A percentile compares a stretch with the other conserved stretches of the same genome.
Conservation (phyloP, 1,140 invertebrate genomes). For the Notospermus geniculatus region DNA sequence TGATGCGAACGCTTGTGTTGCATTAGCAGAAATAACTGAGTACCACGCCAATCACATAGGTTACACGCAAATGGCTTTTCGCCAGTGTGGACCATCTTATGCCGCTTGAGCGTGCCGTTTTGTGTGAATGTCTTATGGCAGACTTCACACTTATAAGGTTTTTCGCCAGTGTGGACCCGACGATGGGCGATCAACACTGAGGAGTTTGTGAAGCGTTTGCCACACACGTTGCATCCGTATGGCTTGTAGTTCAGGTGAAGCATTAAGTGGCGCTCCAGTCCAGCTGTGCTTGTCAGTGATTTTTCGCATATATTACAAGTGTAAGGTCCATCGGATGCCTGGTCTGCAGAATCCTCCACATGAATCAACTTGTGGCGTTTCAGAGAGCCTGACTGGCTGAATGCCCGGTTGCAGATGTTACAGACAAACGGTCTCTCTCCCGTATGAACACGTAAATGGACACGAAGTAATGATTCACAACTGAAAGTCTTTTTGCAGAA, state of each 20-base stretch:
- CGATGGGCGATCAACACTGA: conserved; percentile 29
- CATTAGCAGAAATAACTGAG: no score
- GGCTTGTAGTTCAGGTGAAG: conserved; percentile 19
- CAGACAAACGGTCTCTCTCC: conserved; percentile 50
- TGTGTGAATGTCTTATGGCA: conserved; percentile 86
- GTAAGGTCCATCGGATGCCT: background rate
- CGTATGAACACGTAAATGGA: conserved; percentile 55
- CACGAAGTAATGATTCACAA: conserved; percentile 23
- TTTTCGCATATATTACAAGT: conserved; percentile 15
- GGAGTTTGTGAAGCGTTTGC: conserved; percentile 27
- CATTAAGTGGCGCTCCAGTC: no score
- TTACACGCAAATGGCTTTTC: conserved; percentile 73
- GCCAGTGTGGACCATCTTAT: conserved; percentile 78
- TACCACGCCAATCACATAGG: conserved; percentile 59
- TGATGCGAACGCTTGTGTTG: conserved; percentile 55
- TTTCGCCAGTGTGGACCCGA: conserved; percentile 30
- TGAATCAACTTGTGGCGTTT: conserved; percentile 14
- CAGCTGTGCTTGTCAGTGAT: background rate
- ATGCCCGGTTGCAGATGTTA: conserved; percentile 34
- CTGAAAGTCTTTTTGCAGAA: conserved; percentile 19
- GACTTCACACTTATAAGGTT: conserved; percentile 63
- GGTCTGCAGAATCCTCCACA: background rate
- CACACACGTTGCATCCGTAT: conserved; percentile 30
- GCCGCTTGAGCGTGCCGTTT: conserved; percentile 80
- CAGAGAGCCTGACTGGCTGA: conserved; percentile 14